Base-by-base conservation (phyloP, 1,140 invertebrate species). In the Aphelenchoides fujianensis region DNA sequence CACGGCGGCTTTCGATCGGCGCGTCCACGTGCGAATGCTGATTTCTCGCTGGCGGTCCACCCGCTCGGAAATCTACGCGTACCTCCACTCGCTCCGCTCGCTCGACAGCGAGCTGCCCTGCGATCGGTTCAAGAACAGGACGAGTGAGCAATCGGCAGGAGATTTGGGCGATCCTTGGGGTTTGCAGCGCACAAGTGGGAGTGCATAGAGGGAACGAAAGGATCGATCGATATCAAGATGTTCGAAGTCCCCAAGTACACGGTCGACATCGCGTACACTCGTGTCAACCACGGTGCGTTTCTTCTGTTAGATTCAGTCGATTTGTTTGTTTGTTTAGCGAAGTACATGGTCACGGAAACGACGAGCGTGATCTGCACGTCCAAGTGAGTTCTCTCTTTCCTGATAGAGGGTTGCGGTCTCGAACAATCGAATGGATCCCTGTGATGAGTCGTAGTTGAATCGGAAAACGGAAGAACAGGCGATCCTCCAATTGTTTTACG, bases 281-380 rank as follows among this genome's bases (percentile, higher is more conserved):
- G 70, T 9, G 70, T 73, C 1, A 72, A 70, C 61, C 41, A 59
- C 32, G 35, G n/a, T n/a, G n/a, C n/a, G n/a, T n/a, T n/a, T n/a
- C n/a, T n/a, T n/a, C n/a, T n/a, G n/a, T n/a, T n/a, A n/a, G n/a
- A n/a, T n/a, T n/a, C n/a, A n/a, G n/a, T n/a, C n/a, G n/a, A n/a
- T n/a, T n/a, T n/a, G n/a, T n/a, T n/a, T n/a, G n/a, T n/a, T n/a
- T n/a, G n/a, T n/a, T n/a, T n/a, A n/a, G n/a, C 96, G 84, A 98
- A 98, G 84, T 97, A 95, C 84, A 96, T 98, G 94, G 94, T 98
- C 0, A 97, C 94, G 0, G 95, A 98, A 80, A 88, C 89, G 36
- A 88, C 89, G 2, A 93, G 91, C 3, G 96, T 93, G 85, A 92
- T 98, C 77, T 94, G 89, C 89, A 79, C n/a, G n/a, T n/a, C n/a